Evolutionary conservation across 2,888 invertebrate species (phyloP), one percentile per base, ranked within the genome.

Genomic region (Anoncus sp.): DNA sequence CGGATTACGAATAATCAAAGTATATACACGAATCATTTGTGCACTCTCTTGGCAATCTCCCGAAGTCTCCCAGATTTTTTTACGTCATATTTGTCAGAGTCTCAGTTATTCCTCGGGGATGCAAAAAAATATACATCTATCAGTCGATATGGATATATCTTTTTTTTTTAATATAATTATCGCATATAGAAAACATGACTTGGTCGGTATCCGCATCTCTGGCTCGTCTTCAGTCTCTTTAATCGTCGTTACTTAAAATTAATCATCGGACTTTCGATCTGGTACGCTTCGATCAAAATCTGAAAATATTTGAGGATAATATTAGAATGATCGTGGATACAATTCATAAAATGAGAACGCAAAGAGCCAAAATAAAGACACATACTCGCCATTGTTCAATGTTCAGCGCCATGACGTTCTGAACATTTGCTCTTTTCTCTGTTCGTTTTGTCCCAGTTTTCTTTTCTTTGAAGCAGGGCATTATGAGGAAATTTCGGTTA

Each of bases 321-420:
- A 22, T 10, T 89, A 74, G 75, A 80, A 63, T n/a, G 14, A 62
- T 16, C 14, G 1, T 12, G n/a, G 18, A 16, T 1, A 53, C 10
- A 3, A 27, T 22, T 5, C 22, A 49, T 20, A 12, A 18, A 16
- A 27, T 16, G 62, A 31, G 14, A 5, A 40, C 12, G 2, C 22
- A 10, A 22, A n/a, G 40, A 40, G 53, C n/a, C 4, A 51, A 24
- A 51, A 55, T 7, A 69, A 75, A 67, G 59, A 75, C 45, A 75
- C 88, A 86, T 88, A 94, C 94, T 92, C 91, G 88, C 94, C 94
- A 95, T 16, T 92, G 90, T 16, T 91, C 84, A 91, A 93, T 92
- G 65, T 92, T 92, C 1, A 95, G 88, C 14, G 93, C 92, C 0
- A 93, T 91, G 1, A 94, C 92, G 81, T 94, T 93, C 89, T 94